Base-by-base conservation (phyloP, 2,113 vertebrate genomes). In the Nipponia nippon region DNA sequence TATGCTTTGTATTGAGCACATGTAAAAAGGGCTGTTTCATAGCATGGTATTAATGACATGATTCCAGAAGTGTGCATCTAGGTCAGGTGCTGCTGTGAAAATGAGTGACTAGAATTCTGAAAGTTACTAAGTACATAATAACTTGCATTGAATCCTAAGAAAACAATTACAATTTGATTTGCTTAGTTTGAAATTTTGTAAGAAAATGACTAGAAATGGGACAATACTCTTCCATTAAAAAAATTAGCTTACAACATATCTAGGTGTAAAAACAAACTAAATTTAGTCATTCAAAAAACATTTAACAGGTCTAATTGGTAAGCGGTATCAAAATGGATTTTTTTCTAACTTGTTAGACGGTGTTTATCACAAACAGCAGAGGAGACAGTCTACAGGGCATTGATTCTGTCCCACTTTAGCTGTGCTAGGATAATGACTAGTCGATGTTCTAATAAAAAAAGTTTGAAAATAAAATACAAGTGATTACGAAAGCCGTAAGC, bases 291-390 rank as follows among this genome's bases (percentile, higher is more conserved):
- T 97, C 87, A 90, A 52, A 96, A 58, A 89, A 40, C 70, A 76
- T 96, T 97, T 97, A 97, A 69, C 89, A 88, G 65, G 26, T 95
- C 83, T 98, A 98, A 98, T 97, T 98, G 93, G 88, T 69, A 96
- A 97, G 94, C 56, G 11, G 72, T 63, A 95, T 97, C 95, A 95
- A 96, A 97, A 98, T 98, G 82, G 97, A 98, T 98, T 98, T 97
- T 97, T 96, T 93, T 81, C 46, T 59, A 78, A 94, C 76, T 89
- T 95, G 82, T 98, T 97, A 98, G 97, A 91, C 84, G 92, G 70
- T 97, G 84, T 97, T 98, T 97, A 95, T 98, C 95, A 95, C 96
- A 95, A 80, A 76, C 76, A 92, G 88, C 89, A 93, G 90, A 91
- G 95, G 40, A 98, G 80, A 56, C 93, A 91, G 87, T 75, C 93